Conservation (phyloP, 2,888 invertebrate species). For the Acheta domesticus region DNA sequence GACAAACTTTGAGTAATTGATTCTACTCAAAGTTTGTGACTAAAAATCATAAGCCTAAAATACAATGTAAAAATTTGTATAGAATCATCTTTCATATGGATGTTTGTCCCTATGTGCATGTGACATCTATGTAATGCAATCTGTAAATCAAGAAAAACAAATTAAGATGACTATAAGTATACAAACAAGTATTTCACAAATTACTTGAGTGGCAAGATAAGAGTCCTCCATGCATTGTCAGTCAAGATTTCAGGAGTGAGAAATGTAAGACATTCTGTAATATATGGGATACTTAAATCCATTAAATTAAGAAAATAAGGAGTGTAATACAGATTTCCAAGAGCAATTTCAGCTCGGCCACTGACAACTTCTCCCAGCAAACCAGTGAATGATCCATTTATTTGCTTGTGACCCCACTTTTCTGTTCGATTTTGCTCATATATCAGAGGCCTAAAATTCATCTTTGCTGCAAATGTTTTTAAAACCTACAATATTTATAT, state of each 20-base stretch:
- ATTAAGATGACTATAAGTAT: no score
- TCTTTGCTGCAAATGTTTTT: slow-evolving; percentile 60
- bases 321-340: slow-evolving; percentile 75
- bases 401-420: slow-evolving; percentile 64
- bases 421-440: slow-evolving; percentile 63
- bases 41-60: no score
- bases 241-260: slow-evolving; percentile 75
- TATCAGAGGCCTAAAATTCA: slow-evolving; percentile 68
- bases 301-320: slow-evolving; percentile 63
- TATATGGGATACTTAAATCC: slow-evolving; percentile 74
- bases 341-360: slow-evolving; percentile 65
- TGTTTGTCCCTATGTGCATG: no score
- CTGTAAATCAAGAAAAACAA: no score
- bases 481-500: slow-evolving; percentile 56
- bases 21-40: no score
- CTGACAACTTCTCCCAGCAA: slow-evolving; percentile 55
- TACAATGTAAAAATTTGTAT: no score
- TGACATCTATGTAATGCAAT: no score
- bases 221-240: slow-evolving; percentile 80
- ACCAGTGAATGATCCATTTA: slow-evolving; percentile 67
- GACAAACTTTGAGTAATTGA: no score
- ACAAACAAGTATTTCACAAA: no score
- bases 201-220: slow-evolving; percentile 76
- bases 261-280: slow-evolving; percentile 80
- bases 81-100: no score